phyloP scores from a whole-genome alignment of 2,888 invertebrate genomes.

The Terebella lapidaria region DNA sequence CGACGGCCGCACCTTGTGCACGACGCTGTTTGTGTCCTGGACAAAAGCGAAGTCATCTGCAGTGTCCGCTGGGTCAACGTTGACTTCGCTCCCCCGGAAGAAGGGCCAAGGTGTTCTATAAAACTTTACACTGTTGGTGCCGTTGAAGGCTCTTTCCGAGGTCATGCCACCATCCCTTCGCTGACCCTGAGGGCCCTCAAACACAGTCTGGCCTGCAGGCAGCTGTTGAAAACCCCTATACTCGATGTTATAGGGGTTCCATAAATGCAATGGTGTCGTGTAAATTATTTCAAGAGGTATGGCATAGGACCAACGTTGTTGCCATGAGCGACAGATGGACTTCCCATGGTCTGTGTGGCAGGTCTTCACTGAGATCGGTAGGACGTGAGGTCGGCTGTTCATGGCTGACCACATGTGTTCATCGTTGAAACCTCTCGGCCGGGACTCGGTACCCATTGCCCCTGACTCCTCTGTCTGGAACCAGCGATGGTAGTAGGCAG shows the following conservation, averaged over 20 bases:
- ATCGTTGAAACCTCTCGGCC: conserved; percentile 15
- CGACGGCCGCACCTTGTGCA: background rate
- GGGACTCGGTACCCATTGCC: conserved; percentile 6
- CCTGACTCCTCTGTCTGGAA: conserved; percentile 5
- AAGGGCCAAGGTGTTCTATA: background rate
- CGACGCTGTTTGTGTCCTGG: background rate
- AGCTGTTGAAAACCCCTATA: conserved; percentile 19
- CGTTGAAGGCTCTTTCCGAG: background rate
- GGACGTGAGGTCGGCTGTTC: conserved; percentile 30
- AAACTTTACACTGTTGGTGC: background rate
- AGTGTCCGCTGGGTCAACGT: background rate
- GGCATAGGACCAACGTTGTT: conserved; percentile 32
- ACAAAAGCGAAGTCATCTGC: background rate
- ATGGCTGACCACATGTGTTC: conserved; percentile 28
- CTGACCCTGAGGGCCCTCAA: background rate
- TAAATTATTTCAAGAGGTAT: conserved; percentile 40
- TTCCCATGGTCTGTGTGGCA: background rate
- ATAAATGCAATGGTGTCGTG: conserved; percentile 35
- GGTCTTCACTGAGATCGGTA: conserved; percentile 19
- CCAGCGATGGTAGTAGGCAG: conserved; percentile 15
- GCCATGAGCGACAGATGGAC: background rate
- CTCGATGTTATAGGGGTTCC: conserved; percentile 37
- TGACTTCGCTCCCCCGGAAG: background rate
- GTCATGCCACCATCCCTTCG: background rate
- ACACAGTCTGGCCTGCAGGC: background rate